These are phyloP conservation scores for Ischnura elegans DNA, from an alignment of 2,888 invertebrate genomes.

Conservation along the genomic window DNA sequence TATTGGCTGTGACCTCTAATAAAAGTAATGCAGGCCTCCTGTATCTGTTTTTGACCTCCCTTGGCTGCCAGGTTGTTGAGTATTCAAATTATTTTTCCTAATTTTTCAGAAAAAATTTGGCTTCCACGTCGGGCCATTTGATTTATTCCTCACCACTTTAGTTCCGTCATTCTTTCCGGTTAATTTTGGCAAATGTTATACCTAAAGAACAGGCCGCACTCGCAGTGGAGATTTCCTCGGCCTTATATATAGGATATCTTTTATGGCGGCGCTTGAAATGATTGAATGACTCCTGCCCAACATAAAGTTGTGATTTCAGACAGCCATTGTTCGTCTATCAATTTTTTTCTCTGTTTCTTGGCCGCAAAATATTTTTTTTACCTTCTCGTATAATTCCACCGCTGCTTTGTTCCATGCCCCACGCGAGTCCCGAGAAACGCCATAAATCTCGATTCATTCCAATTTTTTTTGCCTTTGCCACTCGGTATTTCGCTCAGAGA, in stretches of 20 bases:
- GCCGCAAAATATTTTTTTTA: background rate
- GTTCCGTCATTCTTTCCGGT: background rate
- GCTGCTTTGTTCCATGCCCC: background rate
- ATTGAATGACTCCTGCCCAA: background rate
- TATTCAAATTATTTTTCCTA: background rate
- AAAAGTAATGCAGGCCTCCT: background rate
- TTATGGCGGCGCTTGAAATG: background rate
- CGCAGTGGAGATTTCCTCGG: background rate
- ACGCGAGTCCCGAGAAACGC: background rate
- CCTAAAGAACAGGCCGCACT: background rate
- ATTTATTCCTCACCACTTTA: background rate
- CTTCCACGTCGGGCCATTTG: background rate
- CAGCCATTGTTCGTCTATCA: background rate
- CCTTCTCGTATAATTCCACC: background rate
- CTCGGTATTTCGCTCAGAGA: background rate
- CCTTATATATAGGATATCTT: background rate
- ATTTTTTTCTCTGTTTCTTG: constrained; percentile 14
- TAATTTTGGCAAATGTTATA: background rate
- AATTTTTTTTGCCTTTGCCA: background rate
- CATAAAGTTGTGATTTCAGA: background rate
- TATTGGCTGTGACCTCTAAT: background rate
- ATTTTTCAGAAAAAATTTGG: background rate
- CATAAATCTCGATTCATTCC: background rate
- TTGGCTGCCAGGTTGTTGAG: background rate
- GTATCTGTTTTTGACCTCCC: background rate